Evolutionary conservation across 2,113 vertebrate genomes (phyloP), one percentile per base, ranked within the genome.

Genomic region (Clinocottus analis): DNA sequence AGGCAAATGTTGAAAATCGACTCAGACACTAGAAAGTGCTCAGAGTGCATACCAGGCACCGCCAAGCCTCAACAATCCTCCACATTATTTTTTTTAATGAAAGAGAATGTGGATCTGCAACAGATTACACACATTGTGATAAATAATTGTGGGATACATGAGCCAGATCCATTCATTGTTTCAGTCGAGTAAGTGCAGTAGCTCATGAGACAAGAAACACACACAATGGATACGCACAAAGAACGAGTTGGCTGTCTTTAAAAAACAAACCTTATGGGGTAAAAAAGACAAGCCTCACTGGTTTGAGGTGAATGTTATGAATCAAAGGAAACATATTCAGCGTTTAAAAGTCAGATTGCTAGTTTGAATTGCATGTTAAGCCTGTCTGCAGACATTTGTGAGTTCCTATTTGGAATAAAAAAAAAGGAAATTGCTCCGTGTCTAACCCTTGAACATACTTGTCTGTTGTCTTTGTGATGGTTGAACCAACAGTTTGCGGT

Each of bases 1-100:
- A 17, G 78, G 84, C 71, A 77, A 85, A 77, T 68, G 64, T 83
- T 83, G 59, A 86, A 14, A 82, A 81, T 84, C 47, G 63, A 49
- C 80, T 68, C 29, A 0, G 61, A 55, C 29, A 35, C 4, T 33
- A 41, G 49, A 72, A 68, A 70, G 49, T 49, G 72, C 47, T 60
- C 25, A 0, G 59, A 63, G 31, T 5, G 39, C 19, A 21, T 23
- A 27, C 43, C 37, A 43, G 13, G 43, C 43, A 72, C 35, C 59
- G 64, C 55, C 60, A 74, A 72, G 43, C 39, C 33, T 61, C 33
- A 51, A 31, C 56, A 56, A 45, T 62, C 39, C n/a, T 51, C 21
- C 27, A 3, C 19, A 53, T 63, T 51, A n/a, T 72, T 39, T 43
- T 72, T 60, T 59, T 78, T 56, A 55, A 41, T 76, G 23, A 72